Conservation (phyloP, 2,888 invertebrate genomes). For the Pycnomerus fuliginosus region DNA sequence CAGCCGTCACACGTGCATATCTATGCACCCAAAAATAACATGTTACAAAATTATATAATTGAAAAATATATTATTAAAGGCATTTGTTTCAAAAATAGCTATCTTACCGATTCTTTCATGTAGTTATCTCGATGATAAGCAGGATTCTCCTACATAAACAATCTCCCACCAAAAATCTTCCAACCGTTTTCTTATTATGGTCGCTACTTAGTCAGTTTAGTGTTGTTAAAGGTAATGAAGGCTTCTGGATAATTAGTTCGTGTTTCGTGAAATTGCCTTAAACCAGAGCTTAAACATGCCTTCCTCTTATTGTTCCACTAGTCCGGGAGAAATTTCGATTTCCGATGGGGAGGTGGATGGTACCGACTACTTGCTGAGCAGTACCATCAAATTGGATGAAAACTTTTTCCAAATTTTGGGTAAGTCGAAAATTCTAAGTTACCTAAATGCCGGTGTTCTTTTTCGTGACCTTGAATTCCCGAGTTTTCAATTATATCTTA, state of each 20-base stretch:
- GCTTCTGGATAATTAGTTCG: no score
- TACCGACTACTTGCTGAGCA: constrained; percentile 63
- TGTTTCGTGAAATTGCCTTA: no score
- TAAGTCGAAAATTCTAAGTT: constrained; percentile 48
- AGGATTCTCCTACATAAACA: constrained; percentile 36
- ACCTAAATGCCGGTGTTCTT: no score
- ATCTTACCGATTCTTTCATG: constrained; percentile 20
- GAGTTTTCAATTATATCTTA: no score
- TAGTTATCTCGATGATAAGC: constrained; percentile 25
- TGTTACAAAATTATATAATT: constrained; percentile 6
- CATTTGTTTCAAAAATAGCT: constrained; percentile 13
- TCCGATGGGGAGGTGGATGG: constrained; percentile 61
- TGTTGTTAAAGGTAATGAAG: constrained; percentile 10
- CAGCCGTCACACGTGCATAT: not conserved
- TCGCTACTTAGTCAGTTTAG: constrained; percentile 12
- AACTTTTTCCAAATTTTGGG: constrained; percentile 64
- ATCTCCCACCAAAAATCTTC: constrained; percentile 30
- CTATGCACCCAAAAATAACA: constrained; percentile 10
- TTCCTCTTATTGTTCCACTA: constrained; percentile 43
- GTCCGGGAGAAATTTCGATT: constrained; percentile 44
- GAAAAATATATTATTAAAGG: constrained; percentile 2
- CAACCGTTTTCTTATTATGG: constrained; percentile 8
- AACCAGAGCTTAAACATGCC: constrained; percentile 29
- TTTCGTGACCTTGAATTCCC: no score
- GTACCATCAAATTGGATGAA: constrained; percentile 63